Conservation (phyloP, 2,797 vertebrate species). For the Hylomyscus alleni region DNA sequence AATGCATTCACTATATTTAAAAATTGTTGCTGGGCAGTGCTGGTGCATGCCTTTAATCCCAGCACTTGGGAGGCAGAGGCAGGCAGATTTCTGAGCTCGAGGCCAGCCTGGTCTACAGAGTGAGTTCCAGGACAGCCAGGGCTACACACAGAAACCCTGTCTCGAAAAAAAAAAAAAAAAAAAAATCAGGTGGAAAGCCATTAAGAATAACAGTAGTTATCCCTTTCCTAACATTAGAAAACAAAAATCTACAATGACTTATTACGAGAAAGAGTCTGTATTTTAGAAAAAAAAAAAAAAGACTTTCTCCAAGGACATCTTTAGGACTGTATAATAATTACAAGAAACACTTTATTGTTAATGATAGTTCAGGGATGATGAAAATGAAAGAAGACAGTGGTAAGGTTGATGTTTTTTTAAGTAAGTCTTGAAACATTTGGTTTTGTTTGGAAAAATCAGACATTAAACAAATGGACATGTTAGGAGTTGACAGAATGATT, state of each 20-base stretch:
- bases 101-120: too few species aligned
- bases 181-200: not conserved
- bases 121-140: too few species aligned
- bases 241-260: not conserved
- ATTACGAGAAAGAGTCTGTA: not conserved
- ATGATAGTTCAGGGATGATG: not conserved
- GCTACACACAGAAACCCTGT: too few species aligned
- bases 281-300: slow-evolving; percentile 27
- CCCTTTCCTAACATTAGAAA: slow-evolving; percentile 46
- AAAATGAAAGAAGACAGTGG: slow-evolving; percentile 48
- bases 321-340: slow-evolving; percentile 32
- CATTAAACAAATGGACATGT: not conserved
- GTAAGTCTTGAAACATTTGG: slow-evolving; percentile 27
- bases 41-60: too few species aligned
- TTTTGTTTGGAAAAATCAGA: slow-evolving; percentile 64
- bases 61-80: too few species aligned
- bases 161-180: too few species aligned
- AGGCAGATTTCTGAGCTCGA: too few species aligned
- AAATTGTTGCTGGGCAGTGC: not conserved
- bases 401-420: slow-evolving; percentile 13
- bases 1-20: slow-evolving; percentile 45
- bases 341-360: slow-evolving; percentile 29
- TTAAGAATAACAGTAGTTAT: not conserved
- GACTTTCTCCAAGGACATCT: not conserved
- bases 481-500: slow-evolving; percentile 10